phyloP scores from a whole-genome alignment of 2,888 invertebrate genomes.

The Melieria crassipennis region DNA sequence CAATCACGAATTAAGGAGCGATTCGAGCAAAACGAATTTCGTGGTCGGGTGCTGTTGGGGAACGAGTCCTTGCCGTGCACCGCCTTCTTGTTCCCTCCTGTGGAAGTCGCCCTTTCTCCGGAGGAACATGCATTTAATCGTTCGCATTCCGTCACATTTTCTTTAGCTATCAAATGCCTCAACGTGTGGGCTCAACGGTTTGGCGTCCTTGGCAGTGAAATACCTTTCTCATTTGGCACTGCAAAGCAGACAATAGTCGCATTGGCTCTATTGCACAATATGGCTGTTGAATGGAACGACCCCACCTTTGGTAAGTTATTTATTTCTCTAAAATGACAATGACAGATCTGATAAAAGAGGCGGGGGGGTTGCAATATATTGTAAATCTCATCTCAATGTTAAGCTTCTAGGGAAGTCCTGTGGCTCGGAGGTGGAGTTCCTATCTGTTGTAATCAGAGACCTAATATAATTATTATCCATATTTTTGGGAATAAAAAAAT shows the following conservation, averaged over 20 bases:
- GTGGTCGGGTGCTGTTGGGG: slow-evolving; percentile 55
- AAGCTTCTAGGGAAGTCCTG: too few relatives aligned
- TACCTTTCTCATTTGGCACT: slow-evolving; percentile 48
- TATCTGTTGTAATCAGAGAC: too few relatives aligned
- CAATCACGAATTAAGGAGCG: slow-evolving; percentile 56
- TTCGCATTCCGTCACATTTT: slow-evolving; percentile 51
- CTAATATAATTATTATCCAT: too few relatives aligned
- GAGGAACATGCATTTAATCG: slow-evolving; percentile 54
- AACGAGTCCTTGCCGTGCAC: slow-evolving; percentile 50
- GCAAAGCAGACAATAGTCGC: slow-evolving; percentile 55
- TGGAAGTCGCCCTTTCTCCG: slow-evolving; percentile 44
- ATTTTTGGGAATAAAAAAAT: too few relatives aligned
- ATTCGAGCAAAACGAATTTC: slow-evolving; percentile 60
- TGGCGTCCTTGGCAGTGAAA: slow-evolving; percentile 49
- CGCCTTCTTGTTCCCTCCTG: slow-evolving; percentile 53
- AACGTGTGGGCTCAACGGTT: slow-evolving; percentile 51
- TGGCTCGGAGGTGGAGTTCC: too few relatives aligned
- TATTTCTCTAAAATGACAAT: background rate
- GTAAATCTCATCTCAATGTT: too few relatives aligned
- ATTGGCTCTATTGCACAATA: slow-evolving; percentile 55
- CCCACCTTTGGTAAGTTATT: slow-evolving; percentile 46
- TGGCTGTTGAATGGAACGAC: slow-evolving; percentile 59
- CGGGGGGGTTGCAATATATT: too few relatives aligned
- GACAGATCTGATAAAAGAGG: too few relatives aligned
- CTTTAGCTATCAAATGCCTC: slow-evolving; percentile 50